phyloP scores from a whole-genome alignment of 2,113 vertebrate species.

The Fregetta grallaria region DNA sequence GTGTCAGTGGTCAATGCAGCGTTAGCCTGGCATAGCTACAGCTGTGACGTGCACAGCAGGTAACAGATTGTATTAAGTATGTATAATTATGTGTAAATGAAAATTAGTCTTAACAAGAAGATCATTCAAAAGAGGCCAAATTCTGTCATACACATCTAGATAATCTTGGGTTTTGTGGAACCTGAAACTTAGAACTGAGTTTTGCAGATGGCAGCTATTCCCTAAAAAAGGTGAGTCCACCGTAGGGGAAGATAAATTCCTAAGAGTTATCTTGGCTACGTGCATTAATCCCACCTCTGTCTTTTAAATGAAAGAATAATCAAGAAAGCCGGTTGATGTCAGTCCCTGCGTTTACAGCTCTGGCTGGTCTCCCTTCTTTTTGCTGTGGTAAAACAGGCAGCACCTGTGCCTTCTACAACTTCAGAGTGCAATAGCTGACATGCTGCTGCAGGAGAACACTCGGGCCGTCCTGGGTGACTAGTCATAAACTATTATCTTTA shows the following conservation, averaged over 20 bases:
- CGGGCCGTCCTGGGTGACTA: neutral
- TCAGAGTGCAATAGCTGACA: neutral
- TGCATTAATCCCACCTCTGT: neutral
- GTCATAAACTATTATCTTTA: neutral
- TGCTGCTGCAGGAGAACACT: neutral
- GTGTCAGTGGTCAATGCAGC: neutral
- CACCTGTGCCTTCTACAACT: neutral
- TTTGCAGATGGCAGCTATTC: neutral
- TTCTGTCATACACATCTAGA: neutral
- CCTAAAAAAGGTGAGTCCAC: neutral
- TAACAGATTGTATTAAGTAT: neutral
- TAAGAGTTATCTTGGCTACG: neutral
- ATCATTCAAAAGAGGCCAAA: neutral
- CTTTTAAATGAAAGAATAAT: neutral
- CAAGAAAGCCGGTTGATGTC: neutral
- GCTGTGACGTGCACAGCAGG: fast-evolving
- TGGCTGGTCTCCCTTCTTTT: neutral
- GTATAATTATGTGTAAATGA: neutral
- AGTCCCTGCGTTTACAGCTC: neutral
- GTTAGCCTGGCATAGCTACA: neutral
- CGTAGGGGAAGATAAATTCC: neutral
- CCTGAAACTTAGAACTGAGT: neutral
- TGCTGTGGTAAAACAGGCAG: neutral
- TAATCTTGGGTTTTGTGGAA: neutral
- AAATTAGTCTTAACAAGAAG: neutral